Evolutionary conservation across 2,888 invertebrate genomes (phyloP).

Genomic region (Polydrusus cervinus): DNA sequence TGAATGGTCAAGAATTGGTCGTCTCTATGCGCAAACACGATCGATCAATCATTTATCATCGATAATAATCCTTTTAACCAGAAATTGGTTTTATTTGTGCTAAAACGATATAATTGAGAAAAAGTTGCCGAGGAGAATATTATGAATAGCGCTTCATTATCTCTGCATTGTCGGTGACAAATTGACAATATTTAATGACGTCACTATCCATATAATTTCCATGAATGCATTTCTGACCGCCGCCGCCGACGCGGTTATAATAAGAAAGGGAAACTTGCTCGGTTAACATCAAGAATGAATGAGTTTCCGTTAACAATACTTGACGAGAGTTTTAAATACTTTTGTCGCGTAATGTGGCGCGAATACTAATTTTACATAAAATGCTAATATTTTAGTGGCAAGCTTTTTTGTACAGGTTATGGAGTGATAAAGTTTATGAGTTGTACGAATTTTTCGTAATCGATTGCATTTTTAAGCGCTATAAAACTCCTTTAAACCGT

Average conservation of each 20-base stretch:
- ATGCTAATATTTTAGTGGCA: background rate
- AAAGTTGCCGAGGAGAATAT: conserved; percentile 21
- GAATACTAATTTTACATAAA: conserved; percentile 32
- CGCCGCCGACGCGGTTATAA: conserved; percentile 41
- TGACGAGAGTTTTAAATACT: conserved; percentile 42
- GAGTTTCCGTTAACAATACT: conserved; percentile 47
- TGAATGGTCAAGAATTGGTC: too few species aligned
- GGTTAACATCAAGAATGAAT: conserved; percentile 48
- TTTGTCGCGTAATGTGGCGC: conserved; percentile 49
- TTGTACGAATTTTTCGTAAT: background rate
- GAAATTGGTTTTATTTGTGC: conserved; percentile 25
- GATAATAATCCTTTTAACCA: background rate
- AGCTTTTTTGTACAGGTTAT: background rate
- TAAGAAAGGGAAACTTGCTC: conserved; percentile 46
- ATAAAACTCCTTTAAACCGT: background rate
- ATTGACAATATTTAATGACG: conserved; percentile 38
- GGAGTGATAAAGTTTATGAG: background rate
- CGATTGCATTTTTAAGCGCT: background rate
- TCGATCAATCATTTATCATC: conserved; percentile 15
- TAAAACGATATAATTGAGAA: conserved; percentile 26
- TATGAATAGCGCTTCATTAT: conserved; percentile 36
- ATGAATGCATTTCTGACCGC: conserved; percentile 49
- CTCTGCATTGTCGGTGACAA: conserved; percentile 29
- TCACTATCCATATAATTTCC: conserved; percentile 41
- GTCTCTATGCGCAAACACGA: too few species aligned